A percentile compares a stretch with the other conserved stretches of the same genome.
Conservation (phyloP, 1,140 invertebrate genomes). For the Trichonephila clavata region DNA sequence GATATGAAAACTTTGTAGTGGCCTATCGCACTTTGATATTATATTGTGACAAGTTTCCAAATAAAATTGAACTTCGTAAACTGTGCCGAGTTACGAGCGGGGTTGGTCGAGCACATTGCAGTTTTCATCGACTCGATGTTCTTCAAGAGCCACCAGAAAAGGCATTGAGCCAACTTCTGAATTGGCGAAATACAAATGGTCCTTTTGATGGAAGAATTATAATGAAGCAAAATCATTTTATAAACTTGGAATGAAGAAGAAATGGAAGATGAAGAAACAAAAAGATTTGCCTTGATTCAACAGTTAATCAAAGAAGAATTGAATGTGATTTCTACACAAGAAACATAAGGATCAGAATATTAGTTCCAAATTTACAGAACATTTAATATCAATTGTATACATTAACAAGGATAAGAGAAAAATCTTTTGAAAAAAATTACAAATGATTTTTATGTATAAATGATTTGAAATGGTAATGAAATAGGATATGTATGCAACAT, state of each 20-base stretch:
- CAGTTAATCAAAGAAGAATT: not conserved
- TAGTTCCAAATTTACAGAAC: too few relatives aligned
- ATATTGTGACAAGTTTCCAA: not conserved
- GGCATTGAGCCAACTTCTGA: not conserved
- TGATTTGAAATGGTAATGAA: not conserved
- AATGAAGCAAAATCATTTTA: not conserved
- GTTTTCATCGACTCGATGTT: not conserved
- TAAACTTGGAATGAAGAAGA: slow-evolving; percentile 27
- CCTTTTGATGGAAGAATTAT: not conserved
- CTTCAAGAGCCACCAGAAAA: not conserved
- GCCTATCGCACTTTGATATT: slow-evolving; percentile 5
- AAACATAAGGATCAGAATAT: too few relatives aligned
- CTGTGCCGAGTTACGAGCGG: slow-evolving; percentile 42
- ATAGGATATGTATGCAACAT: not conserved
- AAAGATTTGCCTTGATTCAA: not conserved
- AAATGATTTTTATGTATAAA: not conserved
- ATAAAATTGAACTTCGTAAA: not conserved
- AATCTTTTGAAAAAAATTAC: not conserved
- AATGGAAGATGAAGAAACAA: not conserved
- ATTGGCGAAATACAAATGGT: slow-evolving; percentile 10
- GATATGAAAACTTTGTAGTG: slow-evolving; percentile 20
- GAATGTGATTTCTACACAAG: not conserved
- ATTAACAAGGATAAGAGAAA: not conserved
- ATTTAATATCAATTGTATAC: not conserved
- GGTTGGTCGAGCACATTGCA: slow-evolving; percentile 32